phyloP scores from a whole-genome alignment of 2,888 invertebrate genomes.

The Neuroscelio doddi region DNA sequence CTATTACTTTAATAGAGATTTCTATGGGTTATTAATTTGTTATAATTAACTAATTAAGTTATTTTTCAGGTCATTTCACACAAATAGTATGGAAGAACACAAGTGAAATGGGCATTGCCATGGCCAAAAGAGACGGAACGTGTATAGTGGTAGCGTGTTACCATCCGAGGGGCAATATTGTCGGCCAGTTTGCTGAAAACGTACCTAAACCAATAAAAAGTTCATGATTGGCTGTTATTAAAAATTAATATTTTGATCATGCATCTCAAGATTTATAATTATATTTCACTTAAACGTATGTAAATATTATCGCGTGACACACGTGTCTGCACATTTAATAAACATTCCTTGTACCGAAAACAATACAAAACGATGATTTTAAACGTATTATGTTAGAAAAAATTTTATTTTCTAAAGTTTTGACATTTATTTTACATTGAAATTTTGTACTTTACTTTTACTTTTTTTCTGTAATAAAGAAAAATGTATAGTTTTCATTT shows the following conservation, averaged over 20 bases:
- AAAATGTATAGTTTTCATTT: no score
- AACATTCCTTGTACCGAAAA: slow-evolving; percentile 58
- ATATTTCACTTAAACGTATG: slow-evolving; percentile 8
- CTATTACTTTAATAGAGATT: not conserved
- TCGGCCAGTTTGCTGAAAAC: slow-evolving; percentile 73
- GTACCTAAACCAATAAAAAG: slow-evolving; percentile 63
- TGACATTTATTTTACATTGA: slow-evolving; percentile 8
- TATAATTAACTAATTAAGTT: no score
- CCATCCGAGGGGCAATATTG: slow-evolving; percentile 77
- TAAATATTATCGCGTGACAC: slow-evolving; percentile 51
- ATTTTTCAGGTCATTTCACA: slow-evolving; percentile 73
- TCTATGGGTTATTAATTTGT: no score
- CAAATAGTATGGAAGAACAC: slow-evolving; percentile 89
- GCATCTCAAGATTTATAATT: slow-evolving; percentile 52
- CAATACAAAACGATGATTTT: not conserved
- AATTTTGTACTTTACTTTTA: no score
- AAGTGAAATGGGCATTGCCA: slow-evolving; percentile 83
- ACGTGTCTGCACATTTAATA: slow-evolving; percentile 56
- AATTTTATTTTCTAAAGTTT: no score
- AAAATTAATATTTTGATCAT: slow-evolving; percentile 49
- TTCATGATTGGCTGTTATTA: slow-evolving; percentile 16
- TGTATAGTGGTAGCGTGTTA: slow-evolving; percentile 78
- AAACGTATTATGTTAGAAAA: not conserved
- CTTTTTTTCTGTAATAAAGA: no score
- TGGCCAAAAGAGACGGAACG: slow-evolving; percentile 76